Conservation (phyloP, 2,888 invertebrate species). For the Chaetoderma sp. region DNA sequence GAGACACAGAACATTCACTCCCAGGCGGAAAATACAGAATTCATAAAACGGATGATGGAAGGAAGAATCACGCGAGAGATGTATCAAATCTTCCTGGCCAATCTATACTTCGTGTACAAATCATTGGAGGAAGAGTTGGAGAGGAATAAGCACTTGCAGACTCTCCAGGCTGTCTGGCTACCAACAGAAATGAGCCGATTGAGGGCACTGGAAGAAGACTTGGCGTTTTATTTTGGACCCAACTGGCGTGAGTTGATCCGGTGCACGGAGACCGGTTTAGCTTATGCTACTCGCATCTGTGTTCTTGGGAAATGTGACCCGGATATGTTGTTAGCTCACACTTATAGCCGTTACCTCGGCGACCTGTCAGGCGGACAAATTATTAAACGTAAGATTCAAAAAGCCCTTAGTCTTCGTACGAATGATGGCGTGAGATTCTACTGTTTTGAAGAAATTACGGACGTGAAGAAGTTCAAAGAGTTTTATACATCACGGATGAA, state of each 20-base stretch:
- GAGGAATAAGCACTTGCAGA: constrained; percentile 15
- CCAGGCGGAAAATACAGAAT: constrained; percentile 26
- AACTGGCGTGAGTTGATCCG: constrained; percentile 31
- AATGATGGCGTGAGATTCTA: constrained; percentile 28
- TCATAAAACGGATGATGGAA: constrained; percentile 21
- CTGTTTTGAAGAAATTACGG: constrained; percentile 24
- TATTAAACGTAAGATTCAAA: constrained; percentile 30
- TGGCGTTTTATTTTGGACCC: constrained; percentile 38
- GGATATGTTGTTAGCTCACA: constrained; percentile 33
- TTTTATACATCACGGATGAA: constrained; percentile 32
- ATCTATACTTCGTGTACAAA: constrained; percentile 43
- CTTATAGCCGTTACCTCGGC: constrained; percentile 47
- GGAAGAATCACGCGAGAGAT: constrained; percentile 16
- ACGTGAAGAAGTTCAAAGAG: constrained; percentile 25
- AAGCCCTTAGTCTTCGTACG: constrained; percentile 9
- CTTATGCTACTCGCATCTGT: constrained; percentile 38
- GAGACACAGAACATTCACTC: constrained; percentile 28
- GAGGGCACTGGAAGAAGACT: constrained; percentile 37
- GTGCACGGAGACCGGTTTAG: constrained; percentile 21
- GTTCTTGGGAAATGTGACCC: constrained; percentile 28
- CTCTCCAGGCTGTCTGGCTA: too few species aligned
- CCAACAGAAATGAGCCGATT: constrained; percentile 30
- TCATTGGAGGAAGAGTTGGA: constrained; percentile 39
- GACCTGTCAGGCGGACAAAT: constrained; percentile 49
- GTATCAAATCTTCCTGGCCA: constrained; percentile 32